Evolutionary conservation across 1,140 invertebrate genomes (phyloP).

Genomic region (Atopsyche davidsoni): DNA sequence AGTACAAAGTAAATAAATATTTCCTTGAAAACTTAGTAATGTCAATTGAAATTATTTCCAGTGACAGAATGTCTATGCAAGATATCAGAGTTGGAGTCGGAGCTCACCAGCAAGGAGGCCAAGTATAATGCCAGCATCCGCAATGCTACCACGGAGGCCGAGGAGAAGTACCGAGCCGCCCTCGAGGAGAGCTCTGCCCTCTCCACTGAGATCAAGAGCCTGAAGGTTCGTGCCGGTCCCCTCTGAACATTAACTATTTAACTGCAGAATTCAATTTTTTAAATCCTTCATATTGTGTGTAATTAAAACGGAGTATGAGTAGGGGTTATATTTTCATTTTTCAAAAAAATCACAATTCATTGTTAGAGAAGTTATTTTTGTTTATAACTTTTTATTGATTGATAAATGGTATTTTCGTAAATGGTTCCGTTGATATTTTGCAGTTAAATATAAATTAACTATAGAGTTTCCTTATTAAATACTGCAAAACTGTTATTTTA

Average conservation of each 20-base stretch:
- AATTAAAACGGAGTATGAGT: too few relatives aligned
- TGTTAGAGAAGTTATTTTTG: too few relatives aligned
- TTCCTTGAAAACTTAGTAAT: neutral
- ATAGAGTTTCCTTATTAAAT: too few relatives aligned
- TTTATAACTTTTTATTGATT: too few relatives aligned
- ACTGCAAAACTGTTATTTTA: too few relatives aligned
- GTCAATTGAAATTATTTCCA: conserved; percentile 30
- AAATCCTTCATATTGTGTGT: neutral
- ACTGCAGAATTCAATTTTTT: neutral
- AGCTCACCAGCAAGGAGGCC: conserved; percentile 43
- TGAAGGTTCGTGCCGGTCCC: conserved; percentile 35
- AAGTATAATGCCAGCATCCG: conserved; percentile 39
- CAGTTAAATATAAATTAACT: too few relatives aligned
- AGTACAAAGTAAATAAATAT: conserved; percentile 1
- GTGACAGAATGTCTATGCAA: conserved; percentile 48
- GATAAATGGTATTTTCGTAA: too few relatives aligned
- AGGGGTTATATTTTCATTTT: too few relatives aligned
- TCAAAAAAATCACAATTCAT: too few relatives aligned
- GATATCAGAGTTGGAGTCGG: conserved; percentile 47
- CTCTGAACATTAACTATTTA: neutral
- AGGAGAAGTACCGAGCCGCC: conserved; percentile 19
- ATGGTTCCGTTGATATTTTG: too few relatives aligned
- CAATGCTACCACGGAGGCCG: conserved; percentile 36
- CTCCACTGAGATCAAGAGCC: conserved; percentile 41
- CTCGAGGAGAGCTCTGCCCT: conserved; percentile 36